A percentile compares a stretch with the other conserved stretches of the same genome.
Conservation (phyloP, 2,888 invertebrate species). For the Geophilus truncorum region DNA sequence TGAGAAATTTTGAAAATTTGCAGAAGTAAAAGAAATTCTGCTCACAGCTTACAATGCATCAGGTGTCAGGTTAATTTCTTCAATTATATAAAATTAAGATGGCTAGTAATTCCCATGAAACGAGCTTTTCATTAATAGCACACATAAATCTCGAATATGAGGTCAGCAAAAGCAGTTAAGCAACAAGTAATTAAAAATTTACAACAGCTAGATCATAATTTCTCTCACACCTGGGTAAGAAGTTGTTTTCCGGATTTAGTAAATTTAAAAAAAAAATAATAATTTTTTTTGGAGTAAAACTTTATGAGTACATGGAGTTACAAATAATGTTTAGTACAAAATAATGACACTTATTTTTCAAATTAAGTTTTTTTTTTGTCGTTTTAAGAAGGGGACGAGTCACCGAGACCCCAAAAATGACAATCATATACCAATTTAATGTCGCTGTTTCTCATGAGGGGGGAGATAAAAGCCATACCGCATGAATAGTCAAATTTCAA, state of each 20-base stretch:
- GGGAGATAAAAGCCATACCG: not conserved
- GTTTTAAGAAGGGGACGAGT: too few species aligned
- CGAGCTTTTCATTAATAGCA: constrained; percentile 21
- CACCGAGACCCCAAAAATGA: not conserved
- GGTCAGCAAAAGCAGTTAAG: constrained; percentile 20
- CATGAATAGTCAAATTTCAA: not conserved
- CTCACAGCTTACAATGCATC: not conserved
- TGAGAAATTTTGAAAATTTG: not conserved
- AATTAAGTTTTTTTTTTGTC: not conserved
- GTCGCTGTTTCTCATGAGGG: not conserved
- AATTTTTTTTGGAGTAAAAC: not conserved
- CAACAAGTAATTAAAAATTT: constrained; percentile 16
- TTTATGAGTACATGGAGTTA: not conserved
- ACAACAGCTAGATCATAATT: constrained; percentile 27
- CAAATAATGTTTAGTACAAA: not conserved
- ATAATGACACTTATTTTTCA: not conserved
- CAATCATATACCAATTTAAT: not conserved
- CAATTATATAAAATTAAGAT: constrained; percentile 16
- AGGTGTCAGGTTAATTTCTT: constrained; percentile 10
- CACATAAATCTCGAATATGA: not conserved
- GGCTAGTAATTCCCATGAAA: constrained; percentile 13
- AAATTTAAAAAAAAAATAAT: not conserved
- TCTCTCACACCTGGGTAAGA: not conserved
- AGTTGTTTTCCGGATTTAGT: not conserved
- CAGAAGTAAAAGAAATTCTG: too few species aligned